Evolutionary conservation across 2,888 invertebrate species (phyloP).

Genomic region (Megastigmus dorsalis): DNA sequence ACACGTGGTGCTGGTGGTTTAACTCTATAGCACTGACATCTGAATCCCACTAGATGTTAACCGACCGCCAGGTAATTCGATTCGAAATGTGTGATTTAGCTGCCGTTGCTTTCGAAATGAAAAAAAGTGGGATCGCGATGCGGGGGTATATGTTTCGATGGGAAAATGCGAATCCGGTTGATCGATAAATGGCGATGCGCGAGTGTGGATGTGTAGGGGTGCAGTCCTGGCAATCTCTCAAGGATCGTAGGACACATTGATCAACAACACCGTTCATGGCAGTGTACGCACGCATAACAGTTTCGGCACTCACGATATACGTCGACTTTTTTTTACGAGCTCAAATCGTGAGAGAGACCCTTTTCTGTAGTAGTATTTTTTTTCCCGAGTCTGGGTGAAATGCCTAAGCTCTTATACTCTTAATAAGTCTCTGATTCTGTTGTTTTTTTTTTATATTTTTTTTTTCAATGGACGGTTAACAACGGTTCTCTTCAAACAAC

Average conservation of each 20-base stretch:
- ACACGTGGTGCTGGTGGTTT: too few species aligned
- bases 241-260: neutral
- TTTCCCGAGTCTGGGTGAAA: neutral
- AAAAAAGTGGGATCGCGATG: neutral
- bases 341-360: neutral
- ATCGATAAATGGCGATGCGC: too few species aligned
- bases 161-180: too few species aligned
- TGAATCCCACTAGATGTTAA: too few species aligned
- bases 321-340: neutral
- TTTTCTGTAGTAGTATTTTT: neutral
- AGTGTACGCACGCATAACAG: slow-evolving; percentile 2
- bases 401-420: slow-evolving; percentile 9
- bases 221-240: neutral
- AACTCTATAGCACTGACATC: too few species aligned
- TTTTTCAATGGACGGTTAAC: slow-evolving; percentile 28
- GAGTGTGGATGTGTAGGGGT: too few species aligned
- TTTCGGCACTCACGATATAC: neutral
- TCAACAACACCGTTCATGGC: slow-evolving; percentile 24
- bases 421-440: slow-evolving; percentile 25
- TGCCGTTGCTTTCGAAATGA: neutral
- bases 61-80: too few species aligned
- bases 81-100: too few species aligned
- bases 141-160: too few species aligned
- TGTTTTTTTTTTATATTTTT: too few species aligned
- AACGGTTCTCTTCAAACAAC: neutral